Evolutionary conservation across 1,140 invertebrate species (phyloP), one percentile per base, ranked within the genome.

Genomic region (Parasteatoda tepidariorum): DNA sequence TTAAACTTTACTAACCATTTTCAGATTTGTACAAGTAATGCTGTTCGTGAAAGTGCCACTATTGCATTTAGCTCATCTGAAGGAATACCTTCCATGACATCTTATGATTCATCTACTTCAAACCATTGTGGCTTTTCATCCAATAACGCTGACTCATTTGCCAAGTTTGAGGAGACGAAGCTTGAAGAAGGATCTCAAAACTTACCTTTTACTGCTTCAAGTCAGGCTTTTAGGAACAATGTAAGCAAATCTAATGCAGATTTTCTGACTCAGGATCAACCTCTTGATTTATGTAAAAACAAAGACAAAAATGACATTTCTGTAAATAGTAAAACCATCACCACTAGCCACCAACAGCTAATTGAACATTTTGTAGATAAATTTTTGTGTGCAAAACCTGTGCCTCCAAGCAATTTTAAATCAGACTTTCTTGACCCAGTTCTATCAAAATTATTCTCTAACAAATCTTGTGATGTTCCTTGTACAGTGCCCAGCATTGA

Each of bases 351-450:
- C 38, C 88, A 88, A 61, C 73, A 87, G 41, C 87, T 89, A 22
- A 89, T 89, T 66, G 87, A 89, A 82, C 86, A 88, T 70, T 88
- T 88, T 67, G 88, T 89, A 66, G 88, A 88, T 70, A 87, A 87
- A 48, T 86, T 88, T 59, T 71, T 87, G 11, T 81, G 83, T 55
- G 38, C 84, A 87, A 18, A 84, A 7, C 70, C 68, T 34, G 26
- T 38, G 48, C 61, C 30, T 83, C 68, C 31, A 54, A 74, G 54
- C 33, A 73, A 57, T 67, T 73, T 33, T 34, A 83, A 74, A 55
- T 83, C 70, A 26, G n/a, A 62, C 9, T 62, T 83, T n/a, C 48
- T 83, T 24, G 81, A 83, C 57, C 57, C 68, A 28, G 30, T 22
- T 54, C 31, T 74, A 66, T 83, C 41, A 70, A 82, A 71, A 70